Percentiles rank a stretch among this genome's conserved stretches.
phyloP scores from a whole-genome alignment of 2,888 invertebrate species.

The Xestoiulus laeticollis region DNA sequence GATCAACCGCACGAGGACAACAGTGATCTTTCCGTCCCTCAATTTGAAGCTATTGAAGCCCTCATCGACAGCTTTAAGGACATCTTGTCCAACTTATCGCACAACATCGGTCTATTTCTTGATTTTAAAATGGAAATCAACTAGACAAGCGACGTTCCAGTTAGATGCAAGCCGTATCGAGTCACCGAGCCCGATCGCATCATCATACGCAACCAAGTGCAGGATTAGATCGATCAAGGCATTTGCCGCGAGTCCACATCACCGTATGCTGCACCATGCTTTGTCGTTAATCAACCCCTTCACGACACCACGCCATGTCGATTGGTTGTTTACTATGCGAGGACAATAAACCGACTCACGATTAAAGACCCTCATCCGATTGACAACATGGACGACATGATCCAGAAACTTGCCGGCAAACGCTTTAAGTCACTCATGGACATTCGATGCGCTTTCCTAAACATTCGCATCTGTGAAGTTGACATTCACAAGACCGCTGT shows the following conservation, averaged over 20 bases:
- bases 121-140: not conserved
- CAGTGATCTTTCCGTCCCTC: too few relatives aligned
- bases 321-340: not conserved
- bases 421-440: not conserved
- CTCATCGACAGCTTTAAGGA: not conserved
- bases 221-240: slow-evolving; percentile 30
- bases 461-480: not conserved
- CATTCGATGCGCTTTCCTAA: not conserved
- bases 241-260: slow-evolving; percentile 25
- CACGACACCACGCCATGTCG: not conserved
- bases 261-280: slow-evolving; percentile 9
- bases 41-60: too few relatives aligned
- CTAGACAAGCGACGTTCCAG: not conserved
- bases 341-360: not conserved
- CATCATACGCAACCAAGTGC: not conserved
- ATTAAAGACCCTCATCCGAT: slow-evolving; percentile 16
- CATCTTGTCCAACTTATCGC: not conserved
- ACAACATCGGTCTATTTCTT: not conserved
- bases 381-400: slow-evolving; percentile 50
- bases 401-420: not conserved
- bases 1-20: too few relatives aligned
- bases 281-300: slow-evolving; percentile 31
- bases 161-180: slow-evolving; percentile 24
- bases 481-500: slow-evolving; percentile 44
- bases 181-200: not conserved